Base-by-base conservation (phyloP, 2,888 invertebrate species). In the Eristalis intricaria region DNA sequence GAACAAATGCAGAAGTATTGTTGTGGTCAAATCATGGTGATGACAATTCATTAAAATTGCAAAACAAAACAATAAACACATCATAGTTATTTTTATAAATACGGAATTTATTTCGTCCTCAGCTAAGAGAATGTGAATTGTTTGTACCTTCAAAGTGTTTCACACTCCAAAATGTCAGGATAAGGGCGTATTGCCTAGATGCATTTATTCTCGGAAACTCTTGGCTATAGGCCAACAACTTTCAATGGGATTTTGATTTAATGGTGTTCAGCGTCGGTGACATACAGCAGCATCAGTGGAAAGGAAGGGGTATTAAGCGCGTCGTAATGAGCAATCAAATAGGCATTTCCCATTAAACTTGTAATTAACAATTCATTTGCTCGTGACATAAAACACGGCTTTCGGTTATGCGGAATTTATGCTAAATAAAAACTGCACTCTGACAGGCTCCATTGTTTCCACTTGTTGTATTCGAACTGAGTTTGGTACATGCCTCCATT, bases 351-450 rank as follows among this genome's bases (percentile, higher is more conserved):
- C 84, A 84, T 88, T 84, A 84, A 88, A 88, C 84, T 88, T 84
- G 80, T 84, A 88, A 88, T 88, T 88, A 88, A 88, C 88, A 88
- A 88, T 88, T 88, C 80, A 88, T 88, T 88, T 88, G 88, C 65
- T 88, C 66, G 88, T 88, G 88, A 88, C 88, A 84, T 83, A 81
- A 84, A 88, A 84, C 87, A 87, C 70, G 84, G 79, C 76, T 66
- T 87, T 80, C 58, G 84, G 83, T 87, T 84, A 83, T 87, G 79
- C 76, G 84, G 79, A 84, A 87, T 87, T 84, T 84, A 87, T 87
- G 84, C 79, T 73, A 73, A 71, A 76, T 80, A 76, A 84, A 76
- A 77, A 66, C 69, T 64, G 60, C 60, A 69, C 40, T 74, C 29
- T 73, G 50, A 74, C 63, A 29, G 58, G 56, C 58, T 70, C 75